Base-by-base conservation (phyloP, 2,888 invertebrate genomes). In the Drosophila birchii region DNA sequence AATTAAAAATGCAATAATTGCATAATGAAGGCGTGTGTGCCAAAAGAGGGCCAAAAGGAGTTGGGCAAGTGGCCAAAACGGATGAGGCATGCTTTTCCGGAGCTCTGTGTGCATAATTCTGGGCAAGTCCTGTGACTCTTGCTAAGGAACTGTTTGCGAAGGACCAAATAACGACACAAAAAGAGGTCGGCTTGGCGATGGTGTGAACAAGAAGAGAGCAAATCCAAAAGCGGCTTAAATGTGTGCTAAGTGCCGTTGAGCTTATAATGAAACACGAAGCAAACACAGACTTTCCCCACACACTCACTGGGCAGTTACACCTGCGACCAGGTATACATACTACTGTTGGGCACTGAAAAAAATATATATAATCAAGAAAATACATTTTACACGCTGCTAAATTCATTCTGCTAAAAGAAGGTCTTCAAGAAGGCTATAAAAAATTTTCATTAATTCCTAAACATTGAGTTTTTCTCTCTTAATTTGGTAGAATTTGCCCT, bases 1-100 rank as follows among this genome's bases (percentile, higher is more conserved):
- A 86, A 89, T 89, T 88, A 81, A 74, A 76, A 81, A 78, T 85
- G 87, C 72, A 81, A 87, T 88, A 63, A 88, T 84, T 79, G 76
- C 76, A 79, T 75, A 84, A 74, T 73, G 79, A 67, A 74, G 69
- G 45, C 62, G 58, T 55, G 59, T 55, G 59, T 88, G 88, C 86
- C 83, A 88, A 23, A 23, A 70, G 49, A n/a, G 36, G 41, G 38
- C 20, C 29, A 29, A 39, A 32, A 16, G 43, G 53, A 67, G 54
- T 36, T 63, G 78, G 83, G 73, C 73, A 73, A 67, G 57, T 55
- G 68, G 66, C 79, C 88, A 88, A 84, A 67, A 59, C 63, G 68
- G 64, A 80, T 59, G 77, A 71, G 53, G 57, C 68, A 58, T 57
- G 43, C 45, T 44, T 67, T 45, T 26, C 51, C 68, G 39, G 16